phyloP scores from a whole-genome alignment of 2,888 invertebrate species.

The Melitaea athalia region DNA sequence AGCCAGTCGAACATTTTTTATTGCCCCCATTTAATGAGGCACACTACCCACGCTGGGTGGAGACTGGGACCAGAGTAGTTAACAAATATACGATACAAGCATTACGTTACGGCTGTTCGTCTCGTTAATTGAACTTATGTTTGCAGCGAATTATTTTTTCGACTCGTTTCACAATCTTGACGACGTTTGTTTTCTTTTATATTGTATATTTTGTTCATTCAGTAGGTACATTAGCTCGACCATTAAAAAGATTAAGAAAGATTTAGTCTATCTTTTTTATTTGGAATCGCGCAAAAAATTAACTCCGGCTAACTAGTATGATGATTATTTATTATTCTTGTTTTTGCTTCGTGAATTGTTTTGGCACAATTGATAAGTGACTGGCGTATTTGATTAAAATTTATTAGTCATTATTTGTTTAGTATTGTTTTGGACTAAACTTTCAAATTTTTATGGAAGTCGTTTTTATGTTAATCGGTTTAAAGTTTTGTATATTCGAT shows the following conservation, averaged over 20 bases:
- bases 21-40: constrained; percentile 80
- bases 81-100: constrained; percentile 68
- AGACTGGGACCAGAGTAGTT: constrained; percentile 49
- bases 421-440: background rate
- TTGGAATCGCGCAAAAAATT: background rate
- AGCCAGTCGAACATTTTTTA: constrained; percentile 81
- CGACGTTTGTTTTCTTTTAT: constrained; percentile 7
- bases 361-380: background rate
- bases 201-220: constrained; percentile 7
- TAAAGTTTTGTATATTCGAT: background rate
- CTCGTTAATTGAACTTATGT: constrained; percentile 57
- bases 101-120: constrained; percentile 65
- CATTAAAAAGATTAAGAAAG: constrained; percentile 2
- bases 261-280: background rate
- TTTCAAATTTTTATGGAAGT: background rate
- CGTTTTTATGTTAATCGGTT: background rate
- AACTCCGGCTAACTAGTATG: too few species aligned
- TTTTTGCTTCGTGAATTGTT: background rate
- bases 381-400: background rate
- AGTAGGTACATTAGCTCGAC: background rate
- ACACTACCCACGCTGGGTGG: constrained; percentile 73
- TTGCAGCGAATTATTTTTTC: constrained; percentile 19
- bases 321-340: background rate
- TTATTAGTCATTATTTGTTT: background rate
- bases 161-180: constrained; percentile 13